phyloP scores from a whole-genome alignment of 2,797 vertebrate genomes.

The Ceryle rudis region DNA sequence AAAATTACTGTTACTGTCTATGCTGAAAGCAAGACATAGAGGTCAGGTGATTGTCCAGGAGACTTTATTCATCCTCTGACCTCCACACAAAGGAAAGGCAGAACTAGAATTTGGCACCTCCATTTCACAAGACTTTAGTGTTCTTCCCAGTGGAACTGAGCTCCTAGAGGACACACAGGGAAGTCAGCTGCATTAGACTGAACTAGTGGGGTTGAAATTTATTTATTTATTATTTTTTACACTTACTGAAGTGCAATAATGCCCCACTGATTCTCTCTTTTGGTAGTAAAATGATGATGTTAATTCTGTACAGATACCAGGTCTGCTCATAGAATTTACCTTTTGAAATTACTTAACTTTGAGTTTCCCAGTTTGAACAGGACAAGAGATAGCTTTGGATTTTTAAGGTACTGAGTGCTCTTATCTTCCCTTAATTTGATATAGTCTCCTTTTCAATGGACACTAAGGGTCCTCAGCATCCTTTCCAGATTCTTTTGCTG shows the following conservation, averaged over 20 bases:
- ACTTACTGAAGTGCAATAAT: background rate
- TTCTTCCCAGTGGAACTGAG: background rate
- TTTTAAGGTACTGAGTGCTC: background rate
- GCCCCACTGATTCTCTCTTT: background rate
- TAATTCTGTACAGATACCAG: background rate
- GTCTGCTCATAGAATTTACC: background rate
- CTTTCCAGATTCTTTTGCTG: background rate
- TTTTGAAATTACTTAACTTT: background rate
- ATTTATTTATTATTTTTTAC: background rate
- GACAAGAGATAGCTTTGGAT: background rate
- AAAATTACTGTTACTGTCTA: background rate
- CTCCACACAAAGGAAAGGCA: background rate
- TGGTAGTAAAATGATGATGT: background rate
- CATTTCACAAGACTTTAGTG: background rate
- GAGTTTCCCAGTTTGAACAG: background rate
- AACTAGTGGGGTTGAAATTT: background rate
- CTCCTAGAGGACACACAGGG: background rate
- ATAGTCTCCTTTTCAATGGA: background rate
- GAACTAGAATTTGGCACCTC: background rate
- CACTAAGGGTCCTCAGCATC: background rate
- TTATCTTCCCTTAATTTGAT: background rate
- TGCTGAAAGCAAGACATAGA: background rate
- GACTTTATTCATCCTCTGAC: background rate
- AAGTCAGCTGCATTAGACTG: background rate
- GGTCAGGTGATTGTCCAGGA: background rate